Base-by-base conservation (phyloP, 1,140 invertebrate species). In the Hylaeus anthracinus region DNA sequence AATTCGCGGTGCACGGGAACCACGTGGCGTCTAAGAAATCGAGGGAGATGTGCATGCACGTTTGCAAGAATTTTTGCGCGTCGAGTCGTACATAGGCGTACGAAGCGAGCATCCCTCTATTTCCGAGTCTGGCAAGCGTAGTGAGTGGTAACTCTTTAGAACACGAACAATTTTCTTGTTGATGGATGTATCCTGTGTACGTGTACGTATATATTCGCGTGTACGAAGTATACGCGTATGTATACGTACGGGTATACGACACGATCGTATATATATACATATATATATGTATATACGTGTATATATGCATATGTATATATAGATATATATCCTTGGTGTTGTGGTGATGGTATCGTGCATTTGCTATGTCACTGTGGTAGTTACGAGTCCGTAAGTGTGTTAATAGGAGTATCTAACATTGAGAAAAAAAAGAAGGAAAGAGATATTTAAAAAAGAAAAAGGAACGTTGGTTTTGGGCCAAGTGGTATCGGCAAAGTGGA, bases 341-440 rank as follows among this genome's bases (percentile, higher is more conserved):
- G 89, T 93, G 92, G 92, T 93, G 92, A 91, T 93, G 92, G 92
- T 93, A 92, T 93, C 90, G 92, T 94, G 92, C 92, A 93, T 93
- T 93, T 93, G 92, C 92, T 92, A 90, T 91, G 91, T 93, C 71
- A 91, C 90, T 92, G 89, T 90, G 86, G 89, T 90, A 90, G 89
- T 91, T 88, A 87, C 77, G 83, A 48, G 70, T 69, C 66, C 60
- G 69, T 81, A 71, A 66, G 41, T 81, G 82, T 84, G 81, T 86
- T 79, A 66, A 71, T 41, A 64, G 58, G 37, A 39, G 69, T 74
- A 51, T 67, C 67, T 71, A 80, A 77, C n/a, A 79, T 6, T 75
- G 15, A 12, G n/a, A 61, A 39, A 37, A 26, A 26, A 58, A 58
- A 58, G 26, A 26, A 26, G 26, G 26, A 26, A 26, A 26, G 26